Evolutionary conservation across 2,113 vertebrate genomes (phyloP).

Genomic region (Bungarus multicinctus): DNA sequence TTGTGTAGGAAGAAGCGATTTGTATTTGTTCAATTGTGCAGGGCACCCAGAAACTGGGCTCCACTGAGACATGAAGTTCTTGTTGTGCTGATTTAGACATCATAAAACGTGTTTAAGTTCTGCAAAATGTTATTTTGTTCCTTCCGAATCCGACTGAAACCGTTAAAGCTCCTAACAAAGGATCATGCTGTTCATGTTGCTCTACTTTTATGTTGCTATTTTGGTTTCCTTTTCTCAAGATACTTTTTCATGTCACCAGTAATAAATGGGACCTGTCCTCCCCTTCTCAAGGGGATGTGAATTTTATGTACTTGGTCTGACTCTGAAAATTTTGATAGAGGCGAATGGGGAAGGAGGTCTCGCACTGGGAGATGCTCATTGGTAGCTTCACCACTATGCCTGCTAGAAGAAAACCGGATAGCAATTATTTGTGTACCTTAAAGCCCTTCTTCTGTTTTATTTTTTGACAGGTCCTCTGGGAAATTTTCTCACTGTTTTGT

Average conservation of each 20-base stretch:
- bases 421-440: conserved; percentile 21
- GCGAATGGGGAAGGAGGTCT: conserved; percentile 20
- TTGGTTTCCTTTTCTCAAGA: conserved; percentile 53
- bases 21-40: neutral
- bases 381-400: neutral
- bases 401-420: conserved; percentile 13
- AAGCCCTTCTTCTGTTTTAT: conserved; percentile 17
- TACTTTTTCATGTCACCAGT: conserved; percentile 53
- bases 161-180: conserved; percentile 20
- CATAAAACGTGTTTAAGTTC: conserved; percentile 19
- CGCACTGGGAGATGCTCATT: conserved; percentile 18
- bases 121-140: conserved; percentile 16
- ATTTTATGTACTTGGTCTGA: conserved; percentile 52
- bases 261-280: conserved; percentile 48
- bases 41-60: neutral
- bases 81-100: conserved; percentile 17
- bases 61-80: neutral
- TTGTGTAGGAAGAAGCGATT: neutral
- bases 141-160: conserved; percentile 6
- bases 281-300: conserved; percentile 39
- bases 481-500: neutral
- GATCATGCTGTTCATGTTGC: conserved; percentile 11
- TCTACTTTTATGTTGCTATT: conserved; percentile 58
- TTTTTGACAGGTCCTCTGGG: neutral
- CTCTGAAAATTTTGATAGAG: conserved; percentile 33